Percentiles rank a stretch among this genome's conserved stretches.
phyloP scores from a whole-genome alignment of 2,797 vertebrate genomes.

The Acrossocheilus fasciatus region DNA sequence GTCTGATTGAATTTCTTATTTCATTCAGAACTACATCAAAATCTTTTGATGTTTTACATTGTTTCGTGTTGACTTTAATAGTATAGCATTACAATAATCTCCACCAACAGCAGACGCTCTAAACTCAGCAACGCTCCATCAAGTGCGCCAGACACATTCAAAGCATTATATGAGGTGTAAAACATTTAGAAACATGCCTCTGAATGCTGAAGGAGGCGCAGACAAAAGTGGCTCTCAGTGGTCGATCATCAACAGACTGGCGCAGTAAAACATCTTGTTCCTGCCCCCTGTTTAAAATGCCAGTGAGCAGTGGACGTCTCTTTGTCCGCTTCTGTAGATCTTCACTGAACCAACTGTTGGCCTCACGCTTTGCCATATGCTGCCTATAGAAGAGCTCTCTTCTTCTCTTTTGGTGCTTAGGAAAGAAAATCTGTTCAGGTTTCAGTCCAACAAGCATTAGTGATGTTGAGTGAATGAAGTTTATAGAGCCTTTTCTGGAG shows the following conservation, averaged over 20 bases:
- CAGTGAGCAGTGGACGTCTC: conserved; percentile 75
- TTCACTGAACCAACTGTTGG: conserved; percentile 84
- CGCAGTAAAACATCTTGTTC: conserved; percentile 79
- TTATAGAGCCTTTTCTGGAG: conserved; percentile 49
- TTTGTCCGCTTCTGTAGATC: conserved; percentile 79
- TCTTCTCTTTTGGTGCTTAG: conserved; percentile 71
- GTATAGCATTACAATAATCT: conserved; percentile 21
- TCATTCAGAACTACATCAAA: background rate
- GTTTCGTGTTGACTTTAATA: background rate
- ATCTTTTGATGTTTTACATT: background rate
- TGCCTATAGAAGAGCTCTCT: conserved; percentile 84
- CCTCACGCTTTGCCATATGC: conserved; percentile 87
- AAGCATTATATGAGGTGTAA: conserved; percentile 86
- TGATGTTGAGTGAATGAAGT: conserved; percentile 57
- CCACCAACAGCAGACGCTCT: conserved; percentile 56
- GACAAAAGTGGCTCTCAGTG: conserved; percentile 79
- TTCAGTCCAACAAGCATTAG: conserved; percentile 62
- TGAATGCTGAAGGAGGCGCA: conserved; percentile 60
- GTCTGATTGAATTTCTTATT: background rate
- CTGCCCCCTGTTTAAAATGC: conserved; percentile 80
- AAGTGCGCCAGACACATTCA: conserved; percentile 76
- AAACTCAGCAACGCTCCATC: conserved; percentile 73
- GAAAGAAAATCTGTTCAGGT: conserved; percentile 63
- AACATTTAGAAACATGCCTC: conserved; percentile 74
- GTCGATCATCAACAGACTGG: conserved; percentile 83